phyloP scores from a whole-genome alignment of 2,113 vertebrate genomes.

The Heptranchias perlo region DNA sequence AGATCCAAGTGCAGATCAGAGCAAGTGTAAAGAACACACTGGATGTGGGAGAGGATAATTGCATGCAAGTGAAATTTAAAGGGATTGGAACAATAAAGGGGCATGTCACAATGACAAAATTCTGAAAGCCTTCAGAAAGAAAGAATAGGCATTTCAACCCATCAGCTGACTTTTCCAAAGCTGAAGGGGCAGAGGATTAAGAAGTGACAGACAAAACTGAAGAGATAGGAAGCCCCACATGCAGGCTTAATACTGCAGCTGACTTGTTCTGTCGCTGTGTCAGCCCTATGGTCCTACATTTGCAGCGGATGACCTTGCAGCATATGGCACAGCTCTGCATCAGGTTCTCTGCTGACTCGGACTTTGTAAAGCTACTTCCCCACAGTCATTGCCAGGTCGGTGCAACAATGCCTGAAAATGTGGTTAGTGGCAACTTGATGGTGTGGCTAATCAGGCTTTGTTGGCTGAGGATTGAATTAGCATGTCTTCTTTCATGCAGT shows the following conservation, averaged over 20 bases:
- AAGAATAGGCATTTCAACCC: background rate
- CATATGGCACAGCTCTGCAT: background rate
- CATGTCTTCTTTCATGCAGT: no score
- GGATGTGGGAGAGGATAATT: background rate
- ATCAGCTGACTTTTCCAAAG: background rate
- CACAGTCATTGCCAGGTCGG: background rate
- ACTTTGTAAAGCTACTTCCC: background rate
- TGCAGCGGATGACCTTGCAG: background rate
- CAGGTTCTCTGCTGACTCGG: background rate
- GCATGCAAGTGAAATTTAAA: background rate
- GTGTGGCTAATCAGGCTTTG: no score
- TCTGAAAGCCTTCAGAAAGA: background rate
- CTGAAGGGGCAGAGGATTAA: background rate
- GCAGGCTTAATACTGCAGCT: background rate
- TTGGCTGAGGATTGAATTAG: no score
- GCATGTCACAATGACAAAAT: background rate
- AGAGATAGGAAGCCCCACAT: no score
- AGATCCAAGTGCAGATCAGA: background rate
- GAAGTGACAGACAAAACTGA: background rate
- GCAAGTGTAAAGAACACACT: background rate
- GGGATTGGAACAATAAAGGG: background rate
- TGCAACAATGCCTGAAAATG: background rate
- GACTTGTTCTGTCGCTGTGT: background rate
- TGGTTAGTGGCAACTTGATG: no score
- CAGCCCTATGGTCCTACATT: background rate